Evolutionary conservation across 2,888 invertebrate genomes (phyloP), one percentile per base, ranked within the genome.

Genomic region (Macrophya annulata): DNA sequence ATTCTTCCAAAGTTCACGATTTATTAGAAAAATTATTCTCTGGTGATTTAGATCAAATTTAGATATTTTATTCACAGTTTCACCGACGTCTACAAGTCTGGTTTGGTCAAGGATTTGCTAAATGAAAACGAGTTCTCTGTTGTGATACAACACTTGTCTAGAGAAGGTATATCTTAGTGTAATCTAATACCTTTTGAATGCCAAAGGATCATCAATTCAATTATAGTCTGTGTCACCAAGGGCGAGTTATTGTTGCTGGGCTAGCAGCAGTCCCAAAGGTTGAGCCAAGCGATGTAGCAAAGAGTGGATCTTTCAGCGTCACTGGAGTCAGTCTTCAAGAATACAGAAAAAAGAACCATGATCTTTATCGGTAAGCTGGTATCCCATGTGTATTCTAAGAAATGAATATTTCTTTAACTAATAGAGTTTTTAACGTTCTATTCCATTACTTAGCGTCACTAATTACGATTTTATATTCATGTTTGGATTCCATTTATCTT

Each of bases 301-400:
- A 91, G 17, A 93, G 89, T 21, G 93, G 94, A 86, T 93, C 93
- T 12, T 94, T 94, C 87, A 94, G 94, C 68, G 90, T 95, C 9
- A 94, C 94, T 37, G 95, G 95, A 3, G 94, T 96, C 17, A 94
- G 94, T 86, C 92, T 95, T 37, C 91, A 92, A 71, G 93, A 95
- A 86, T 94, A 94, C 85, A 93, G 95, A 79, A 92, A 93, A 84
- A 94, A 94, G 86, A 94, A 95, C 89, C 93, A 91, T 59, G 94
- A 95, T 86, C 91, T 94, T n/a, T 96, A 96, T 91, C 93, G 94
- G 92, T 94, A 93, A 90, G 90, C 17, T 68, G 1, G 1, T 68
- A 68, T 25, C 62, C 10, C 10, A 62, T 12, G 62, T 62, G 10
- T 25, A 10, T 62, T 25, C 4, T 4, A 21, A 31, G n/a, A 37